Conservation (phyloP, 1,140 invertebrate genomes). For the Argopecten irradians region DNA sequence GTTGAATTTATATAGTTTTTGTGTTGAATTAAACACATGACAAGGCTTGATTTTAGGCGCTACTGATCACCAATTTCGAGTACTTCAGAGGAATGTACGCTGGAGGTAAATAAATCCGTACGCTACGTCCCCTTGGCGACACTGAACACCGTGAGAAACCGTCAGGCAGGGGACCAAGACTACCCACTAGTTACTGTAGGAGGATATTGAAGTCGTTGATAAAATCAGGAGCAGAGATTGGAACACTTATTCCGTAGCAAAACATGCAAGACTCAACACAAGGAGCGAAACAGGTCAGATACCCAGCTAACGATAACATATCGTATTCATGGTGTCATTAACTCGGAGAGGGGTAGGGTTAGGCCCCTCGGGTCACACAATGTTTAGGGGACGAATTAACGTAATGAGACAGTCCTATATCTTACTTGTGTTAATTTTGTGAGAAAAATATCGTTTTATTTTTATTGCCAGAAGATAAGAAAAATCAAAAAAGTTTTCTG, state of each 20-base stretch:
- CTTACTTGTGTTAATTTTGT: neutral
- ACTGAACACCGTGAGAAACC: neutral
- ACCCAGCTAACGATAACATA: neutral
- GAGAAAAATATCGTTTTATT: neutral
- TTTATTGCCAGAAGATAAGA: neutral
- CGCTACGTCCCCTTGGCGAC: neutral
- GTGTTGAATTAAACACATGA: too few species aligned
- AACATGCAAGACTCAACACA: conserved; percentile 3
- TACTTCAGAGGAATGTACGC: neutral
- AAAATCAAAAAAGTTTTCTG: neutral
- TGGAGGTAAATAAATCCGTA: neutral
- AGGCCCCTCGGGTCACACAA: neutral
- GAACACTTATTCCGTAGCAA: conserved; percentile 8
- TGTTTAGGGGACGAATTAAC: neutral
- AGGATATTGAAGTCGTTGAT: neutral
- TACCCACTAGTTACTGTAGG: neutral
- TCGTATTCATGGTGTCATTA: neutral
- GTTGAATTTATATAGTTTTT: too few species aligned
- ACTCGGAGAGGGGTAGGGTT: neutral
- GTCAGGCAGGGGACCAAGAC: neutral
- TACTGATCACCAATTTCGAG: neutral
- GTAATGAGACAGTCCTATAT: neutral
- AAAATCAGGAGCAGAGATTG: conserved; percentile 15
- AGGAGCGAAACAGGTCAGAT: neutral
- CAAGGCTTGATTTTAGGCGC: too few species aligned